These are phyloP conservation scores for Tetraneura akinire DNA, from an alignment of 1,140 invertebrate genomes.

Conservation along the genomic window DNA sequence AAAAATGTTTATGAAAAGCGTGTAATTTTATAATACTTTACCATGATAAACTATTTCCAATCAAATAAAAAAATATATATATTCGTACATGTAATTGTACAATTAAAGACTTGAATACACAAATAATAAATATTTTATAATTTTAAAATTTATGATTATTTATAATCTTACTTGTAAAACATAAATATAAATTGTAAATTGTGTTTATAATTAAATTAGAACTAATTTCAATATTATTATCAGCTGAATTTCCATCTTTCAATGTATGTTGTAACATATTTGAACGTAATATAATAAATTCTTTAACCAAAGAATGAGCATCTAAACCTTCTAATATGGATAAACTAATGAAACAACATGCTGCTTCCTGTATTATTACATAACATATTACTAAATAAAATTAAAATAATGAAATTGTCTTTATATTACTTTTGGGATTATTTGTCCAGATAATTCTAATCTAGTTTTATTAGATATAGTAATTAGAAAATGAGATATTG, in stretches of 20 bases:
- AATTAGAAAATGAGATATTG: slow-evolving; percentile 31
- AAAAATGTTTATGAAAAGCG: too few relatives aligned
- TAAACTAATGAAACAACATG: slow-evolving; percentile 41
- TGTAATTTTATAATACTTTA: too few relatives aligned
- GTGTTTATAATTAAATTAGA: slow-evolving; percentile 45
- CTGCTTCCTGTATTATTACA: slow-evolving; percentile 4
- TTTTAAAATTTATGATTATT: too few relatives aligned
- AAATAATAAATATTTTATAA: too few relatives aligned
- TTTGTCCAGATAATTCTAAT: slow-evolving; percentile 26
- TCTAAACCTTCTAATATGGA: slow-evolving; percentile 31
- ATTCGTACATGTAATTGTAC: too few relatives aligned
- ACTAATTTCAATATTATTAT: slow-evolving; percentile 37
- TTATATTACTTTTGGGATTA: slow-evolving; percentile 17
- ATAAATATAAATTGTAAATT: slow-evolving; percentile 45
- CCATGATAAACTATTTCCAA: too few relatives aligned
- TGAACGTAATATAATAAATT: slow-evolving; percentile 50
- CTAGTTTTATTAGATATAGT: slow-evolving; percentile 21
- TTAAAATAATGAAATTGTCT: neutral
- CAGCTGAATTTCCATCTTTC: slow-evolving; percentile 9
- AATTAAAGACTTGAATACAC: too few relatives aligned
- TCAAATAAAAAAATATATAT: too few relatives aligned
- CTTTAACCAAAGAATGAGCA: slow-evolving; percentile 42
- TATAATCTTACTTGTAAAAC: slow-evolving; percentile 31
- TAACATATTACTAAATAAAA: neutral
- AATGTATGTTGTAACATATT: slow-evolving; percentile 46